phyloP scores from a whole-genome alignment of 1,140 invertebrate species.

The Aethina tumida region DNA sequence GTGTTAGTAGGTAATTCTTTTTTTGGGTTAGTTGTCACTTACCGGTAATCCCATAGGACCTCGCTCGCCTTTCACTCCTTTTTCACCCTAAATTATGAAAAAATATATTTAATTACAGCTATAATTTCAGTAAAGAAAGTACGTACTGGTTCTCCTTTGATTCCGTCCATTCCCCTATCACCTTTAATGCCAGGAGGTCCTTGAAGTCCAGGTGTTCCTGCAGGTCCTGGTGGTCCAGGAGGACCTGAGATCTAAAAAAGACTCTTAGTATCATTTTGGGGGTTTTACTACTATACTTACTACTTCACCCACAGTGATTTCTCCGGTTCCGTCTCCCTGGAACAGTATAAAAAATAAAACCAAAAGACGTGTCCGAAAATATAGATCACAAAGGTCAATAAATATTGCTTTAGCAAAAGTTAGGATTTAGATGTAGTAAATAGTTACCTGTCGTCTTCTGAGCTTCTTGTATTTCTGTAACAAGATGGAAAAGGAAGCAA shows the following conservation, averaged over 20 bases:
- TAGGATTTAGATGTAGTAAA: constrained; percentile 31
- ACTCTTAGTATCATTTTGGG: constrained; percentile 2
- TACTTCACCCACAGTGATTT: constrained; percentile 59
- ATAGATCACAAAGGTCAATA: constrained; percentile 1
- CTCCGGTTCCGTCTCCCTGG: constrained; percentile 68
- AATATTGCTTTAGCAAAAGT: no score
- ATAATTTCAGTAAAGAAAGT: neutral
- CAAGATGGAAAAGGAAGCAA: constrained; percentile 24
- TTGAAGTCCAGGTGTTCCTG: constrained; percentile 62
- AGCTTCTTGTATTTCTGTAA: constrained; percentile 85
- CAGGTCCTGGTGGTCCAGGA: constrained; percentile 71
- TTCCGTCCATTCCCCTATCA: constrained; percentile 73
- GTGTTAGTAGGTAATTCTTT: neutral
- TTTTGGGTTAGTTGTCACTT: constrained; percentile 43
- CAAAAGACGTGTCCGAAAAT: constrained; percentile 25
- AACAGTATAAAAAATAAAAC: constrained; percentile 42
- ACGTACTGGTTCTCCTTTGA: constrained; percentile 78
- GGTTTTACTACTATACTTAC: constrained; percentile 32
- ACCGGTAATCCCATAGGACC: constrained; percentile 93
- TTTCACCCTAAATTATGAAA: constrained; percentile 63
- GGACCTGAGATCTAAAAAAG: constrained; percentile 55
- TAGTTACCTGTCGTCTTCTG: constrained; percentile 72
- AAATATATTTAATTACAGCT: neutral
- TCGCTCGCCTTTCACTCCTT: constrained; percentile 80
- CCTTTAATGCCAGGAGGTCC: constrained; percentile 85